These are phyloP conservation scores for Hermatobates lingyangjiaoensis DNA, from an alignment of 1,140 invertebrate species.

Conservation along the genomic window DNA sequence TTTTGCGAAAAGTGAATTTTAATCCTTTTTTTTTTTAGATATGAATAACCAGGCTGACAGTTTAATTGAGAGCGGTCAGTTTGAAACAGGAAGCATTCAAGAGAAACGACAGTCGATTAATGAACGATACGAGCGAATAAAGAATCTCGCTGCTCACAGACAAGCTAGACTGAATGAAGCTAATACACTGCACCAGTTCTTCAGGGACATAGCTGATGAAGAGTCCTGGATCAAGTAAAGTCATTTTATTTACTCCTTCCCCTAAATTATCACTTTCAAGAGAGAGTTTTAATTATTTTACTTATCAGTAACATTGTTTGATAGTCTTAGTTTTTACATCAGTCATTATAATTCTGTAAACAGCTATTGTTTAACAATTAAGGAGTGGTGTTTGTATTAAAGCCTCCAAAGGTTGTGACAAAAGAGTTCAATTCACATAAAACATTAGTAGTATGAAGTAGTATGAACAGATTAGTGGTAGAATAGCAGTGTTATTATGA, in stretches of 20 bases:
- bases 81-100: slow-evolving; percentile 81
- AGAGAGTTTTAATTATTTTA: too few species aligned
- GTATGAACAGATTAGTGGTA: too few species aligned
- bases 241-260: too few species aligned
- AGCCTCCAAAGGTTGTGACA: too few species aligned
- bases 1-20: slow-evolving; percentile 1
- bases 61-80: slow-evolving; percentile 83
- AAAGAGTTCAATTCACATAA: too few species aligned
- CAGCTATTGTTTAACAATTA: too few species aligned
- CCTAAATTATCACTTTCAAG: too few species aligned
- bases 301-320: background rate
- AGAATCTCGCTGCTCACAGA: slow-evolving; percentile 80
- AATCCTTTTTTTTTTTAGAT: slow-evolving; percentile 29
- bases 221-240: slow-evolving; percentile 99
- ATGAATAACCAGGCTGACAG: slow-evolving; percentile 90
- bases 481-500: too few species aligned
- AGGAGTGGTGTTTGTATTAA: too few species aligned
- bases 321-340: too few species aligned
- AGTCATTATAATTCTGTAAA: too few species aligned
- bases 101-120: slow-evolving; percentile 85
- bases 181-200: slow-evolving; percentile 96
- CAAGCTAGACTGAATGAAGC: slow-evolving; percentile 81
- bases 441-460: too few species aligned
- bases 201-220: slow-evolving; percentile 97
- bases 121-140: slow-evolving; percentile 80